These are phyloP conservation scores for Gobio gobio DNA, from an alignment of 2,113 vertebrate species.

Conservation along the genomic window DNA sequence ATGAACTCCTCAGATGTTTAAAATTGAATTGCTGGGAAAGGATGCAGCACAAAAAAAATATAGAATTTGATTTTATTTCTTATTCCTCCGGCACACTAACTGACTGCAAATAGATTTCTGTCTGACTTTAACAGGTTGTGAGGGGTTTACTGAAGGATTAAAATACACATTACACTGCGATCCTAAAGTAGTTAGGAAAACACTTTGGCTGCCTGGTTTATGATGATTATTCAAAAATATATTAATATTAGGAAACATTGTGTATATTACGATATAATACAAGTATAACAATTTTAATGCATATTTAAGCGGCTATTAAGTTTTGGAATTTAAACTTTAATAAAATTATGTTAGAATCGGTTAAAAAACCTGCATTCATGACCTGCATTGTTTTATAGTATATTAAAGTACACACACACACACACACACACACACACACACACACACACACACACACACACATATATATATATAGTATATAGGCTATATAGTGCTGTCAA, in stretches of 20 bases:
- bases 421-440: no score
- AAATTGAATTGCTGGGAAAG: slow-evolving; percentile 55
- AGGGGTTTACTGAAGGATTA: background rate
- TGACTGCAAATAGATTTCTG: background rate
- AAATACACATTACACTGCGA: background rate
- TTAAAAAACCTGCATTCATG: no score
- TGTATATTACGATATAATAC: background rate
- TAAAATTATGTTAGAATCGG: no score
- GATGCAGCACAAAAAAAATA: slow-evolving; percentile 30
- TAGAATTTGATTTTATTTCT: slow-evolving; percentile 34
- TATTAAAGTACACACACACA: no score
- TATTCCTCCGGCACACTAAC: background rate
- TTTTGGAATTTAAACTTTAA: background rate
- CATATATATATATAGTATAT: no score
- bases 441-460: no score
- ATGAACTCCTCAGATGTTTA: slow-evolving; percentile 52
- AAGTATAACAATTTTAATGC: background rate
- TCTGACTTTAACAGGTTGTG: slow-evolving; percentile 8
- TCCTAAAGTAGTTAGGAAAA: background rate
- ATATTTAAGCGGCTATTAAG: background rate
- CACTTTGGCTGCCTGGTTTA: background rate
- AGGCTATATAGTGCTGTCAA: no score
- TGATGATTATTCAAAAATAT: background rate
- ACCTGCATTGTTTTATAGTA: no score
- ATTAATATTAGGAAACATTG: background rate